Percentiles rank a stretch among this genome's conserved stretches.
Evolutionary conservation across 2,797 vertebrate species (phyloP).

Genomic region (Siniperca undulata): DNA sequence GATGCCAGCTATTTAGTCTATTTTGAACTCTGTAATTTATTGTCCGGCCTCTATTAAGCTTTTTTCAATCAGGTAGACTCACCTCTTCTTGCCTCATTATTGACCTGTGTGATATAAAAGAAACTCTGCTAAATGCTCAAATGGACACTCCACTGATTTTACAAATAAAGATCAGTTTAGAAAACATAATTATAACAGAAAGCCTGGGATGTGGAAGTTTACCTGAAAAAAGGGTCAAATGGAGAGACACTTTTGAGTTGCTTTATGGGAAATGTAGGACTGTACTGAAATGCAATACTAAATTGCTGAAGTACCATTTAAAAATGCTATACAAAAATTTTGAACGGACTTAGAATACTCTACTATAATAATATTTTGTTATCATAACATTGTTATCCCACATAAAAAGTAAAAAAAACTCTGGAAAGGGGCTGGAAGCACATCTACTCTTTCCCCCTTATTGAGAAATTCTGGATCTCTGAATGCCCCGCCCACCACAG

Average conservation of each 20-base stretch:
- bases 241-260: neutral
- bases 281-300: neutral
- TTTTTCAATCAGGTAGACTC: neutral
- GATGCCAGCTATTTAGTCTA: neutral
- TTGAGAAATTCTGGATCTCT: too few species aligned
- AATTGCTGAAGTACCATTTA: neutral
- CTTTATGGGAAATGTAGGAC: neutral
- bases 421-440: too few species aligned
- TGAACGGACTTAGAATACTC: too few species aligned
- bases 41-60: neutral
- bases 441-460: too few species aligned
- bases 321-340: neutral
- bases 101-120: neutral
- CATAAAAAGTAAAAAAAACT: too few species aligned
- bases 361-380: too few species aligned
- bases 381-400: too few species aligned
- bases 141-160: neutral
- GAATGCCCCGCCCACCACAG: too few species aligned
- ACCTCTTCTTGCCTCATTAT: neutral
- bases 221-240: neutral
- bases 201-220: neutral
- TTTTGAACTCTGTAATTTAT: neutral
- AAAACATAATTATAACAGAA: neutral
- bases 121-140: neutral
- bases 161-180: neutral